Percentiles rank a stretch among this genome's conserved stretches.
Evolutionary conservation across 2,797 vertebrate genomes (phyloP).

Genomic region (Moxostoma hubbsi): DNA sequence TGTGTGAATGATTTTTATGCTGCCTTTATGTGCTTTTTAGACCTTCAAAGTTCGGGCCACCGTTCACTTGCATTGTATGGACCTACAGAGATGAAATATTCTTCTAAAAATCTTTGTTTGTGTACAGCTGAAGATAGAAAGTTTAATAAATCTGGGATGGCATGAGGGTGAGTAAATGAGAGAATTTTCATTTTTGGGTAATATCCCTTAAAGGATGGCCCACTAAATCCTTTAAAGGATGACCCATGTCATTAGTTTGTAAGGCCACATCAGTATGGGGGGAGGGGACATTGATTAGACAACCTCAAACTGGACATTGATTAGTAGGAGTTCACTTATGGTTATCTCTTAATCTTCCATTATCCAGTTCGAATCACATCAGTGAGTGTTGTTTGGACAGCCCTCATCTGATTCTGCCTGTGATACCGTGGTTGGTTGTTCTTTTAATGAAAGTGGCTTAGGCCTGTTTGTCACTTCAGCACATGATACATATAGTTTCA

Average conservation of each 20-base stretch:
- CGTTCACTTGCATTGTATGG: no score
- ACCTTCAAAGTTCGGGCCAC: no score
- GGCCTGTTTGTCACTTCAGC: conserved; percentile 22
- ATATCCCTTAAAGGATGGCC: no score
- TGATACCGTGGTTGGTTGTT: conserved; percentile 15
- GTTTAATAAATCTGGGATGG: no score
- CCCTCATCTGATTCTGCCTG: neutral
- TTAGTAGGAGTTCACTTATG: conserved; percentile 5
- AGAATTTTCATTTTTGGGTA: no score
- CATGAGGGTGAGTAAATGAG: no score
- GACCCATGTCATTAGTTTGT: conserved; percentile 9
- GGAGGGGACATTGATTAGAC: neutral
- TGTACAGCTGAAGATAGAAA: no score
- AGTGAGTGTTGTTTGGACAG: conserved; percentile 8
- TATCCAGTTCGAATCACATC: conserved; percentile 9
- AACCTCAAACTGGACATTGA: conserved; percentile 24
- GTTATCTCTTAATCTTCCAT: conserved; percentile 36
- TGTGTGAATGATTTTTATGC: no score
- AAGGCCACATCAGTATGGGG: neutral
- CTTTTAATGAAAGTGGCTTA: neutral
- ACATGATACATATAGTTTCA: neutral
- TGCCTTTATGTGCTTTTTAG: no score
- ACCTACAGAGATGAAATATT: no score
- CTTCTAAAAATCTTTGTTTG: no score
- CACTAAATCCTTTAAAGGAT: conserved; percentile 12